These are phyloP conservation scores for Ascaphus truei DNA, from an alignment of 2,113 vertebrate species.

Conservation along the genomic window DNA sequence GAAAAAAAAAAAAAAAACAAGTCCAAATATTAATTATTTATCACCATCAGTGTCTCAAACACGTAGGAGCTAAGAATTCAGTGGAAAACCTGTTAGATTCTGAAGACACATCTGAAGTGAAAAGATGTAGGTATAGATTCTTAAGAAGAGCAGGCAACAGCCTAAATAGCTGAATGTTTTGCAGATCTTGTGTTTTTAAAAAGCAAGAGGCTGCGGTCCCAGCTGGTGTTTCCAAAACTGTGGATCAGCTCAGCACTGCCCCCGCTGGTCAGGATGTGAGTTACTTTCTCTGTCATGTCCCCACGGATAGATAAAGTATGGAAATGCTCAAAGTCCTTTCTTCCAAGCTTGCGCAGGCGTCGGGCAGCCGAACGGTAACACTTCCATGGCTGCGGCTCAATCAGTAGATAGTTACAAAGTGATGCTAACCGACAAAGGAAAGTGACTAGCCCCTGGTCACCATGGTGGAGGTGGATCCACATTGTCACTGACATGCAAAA, in stretches of 20 bases:
- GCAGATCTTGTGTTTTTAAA: constrained; percentile 57
- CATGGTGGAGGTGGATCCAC: constrained; percentile 94
- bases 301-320: constrained; percentile 72
- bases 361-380: constrained; percentile 87
- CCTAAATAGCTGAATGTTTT: not conserved
- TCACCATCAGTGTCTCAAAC: too few species aligned
- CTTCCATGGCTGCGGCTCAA: constrained; percentile 92
- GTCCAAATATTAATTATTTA: too few species aligned
- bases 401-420: constrained; percentile 68
- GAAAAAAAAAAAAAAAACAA: too few species aligned
- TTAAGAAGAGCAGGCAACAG: not conserved
- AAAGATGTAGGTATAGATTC: too few species aligned
- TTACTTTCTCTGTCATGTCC: constrained; percentile 64
- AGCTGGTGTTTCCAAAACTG: constrained; percentile 80
- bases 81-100: too few species aligned
- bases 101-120: too few species aligned
- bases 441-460: constrained; percentile 70
- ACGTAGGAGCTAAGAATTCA: too few species aligned
- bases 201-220: constrained; percentile 82
- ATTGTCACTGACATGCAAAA: constrained; percentile 90
- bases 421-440: constrained; percentile 74
- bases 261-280: constrained; percentile 66
- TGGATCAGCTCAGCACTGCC: constrained; percentile 75
- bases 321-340: constrained; percentile 82
- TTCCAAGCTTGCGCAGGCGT: constrained; percentile 79